phyloP scores from a whole-genome alignment of 2,888 invertebrate genomes.

The Neuroscelio doddi region DNA sequence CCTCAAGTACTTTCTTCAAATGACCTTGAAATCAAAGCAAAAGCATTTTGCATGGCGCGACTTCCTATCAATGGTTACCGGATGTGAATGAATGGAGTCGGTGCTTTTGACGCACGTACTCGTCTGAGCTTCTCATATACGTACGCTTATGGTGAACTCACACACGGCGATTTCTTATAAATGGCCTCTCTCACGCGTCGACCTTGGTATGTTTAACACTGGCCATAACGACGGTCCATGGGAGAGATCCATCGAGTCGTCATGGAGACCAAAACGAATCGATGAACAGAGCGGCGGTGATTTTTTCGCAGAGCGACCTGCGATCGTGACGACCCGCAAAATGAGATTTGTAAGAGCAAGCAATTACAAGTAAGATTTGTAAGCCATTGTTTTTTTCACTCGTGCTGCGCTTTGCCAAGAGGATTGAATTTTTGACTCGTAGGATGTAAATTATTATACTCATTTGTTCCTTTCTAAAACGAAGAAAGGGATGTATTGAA shows the following conservation, averaged over 20 bases:
- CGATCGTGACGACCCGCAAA: conserved; percentile 50
- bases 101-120: conserved; percentile 51
- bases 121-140: conserved; percentile 39
- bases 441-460: conserved; percentile 45
- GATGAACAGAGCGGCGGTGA: conserved; percentile 50
- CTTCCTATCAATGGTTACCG: conserved; percentile 56
- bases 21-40: conserved; percentile 52
- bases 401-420: conserved; percentile 36
- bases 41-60: conserved; percentile 47
- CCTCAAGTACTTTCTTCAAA: conserved; percentile 15
- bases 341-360: conserved; percentile 51
- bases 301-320: conserved; percentile 46
- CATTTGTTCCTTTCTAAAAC: conserved; percentile 43
- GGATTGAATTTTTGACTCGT: conserved; percentile 48
- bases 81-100: conserved; percentile 59
- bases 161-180: conserved; percentile 55
- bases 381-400: conserved; percentile 48
- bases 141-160: conserved; percentile 39
- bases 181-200: conserved; percentile 52
- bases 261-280: conserved; percentile 58
- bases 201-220: conserved; percentile 52
- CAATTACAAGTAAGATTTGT: conserved; percentile 51
- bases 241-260: conserved; percentile 59
- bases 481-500: conserved; percentile 36
- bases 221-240: conserved; percentile 57